Base-by-base conservation (phyloP, 2,888 invertebrate species). In the Glyphotaelius pellucidus region DNA sequence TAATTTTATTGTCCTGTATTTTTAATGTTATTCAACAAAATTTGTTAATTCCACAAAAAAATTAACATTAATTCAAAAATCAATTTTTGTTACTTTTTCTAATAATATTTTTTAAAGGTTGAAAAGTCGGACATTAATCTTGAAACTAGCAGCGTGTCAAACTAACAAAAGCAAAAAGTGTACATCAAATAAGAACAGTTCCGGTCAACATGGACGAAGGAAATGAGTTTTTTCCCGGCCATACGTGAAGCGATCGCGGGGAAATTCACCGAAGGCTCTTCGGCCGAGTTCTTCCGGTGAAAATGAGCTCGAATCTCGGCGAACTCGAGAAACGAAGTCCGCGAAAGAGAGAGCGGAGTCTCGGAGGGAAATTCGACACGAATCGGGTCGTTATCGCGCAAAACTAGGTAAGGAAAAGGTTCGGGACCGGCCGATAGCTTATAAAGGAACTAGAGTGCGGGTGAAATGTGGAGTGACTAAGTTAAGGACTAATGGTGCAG, bases 121-220 rank as follows among this genome's bases (percentile, higher is more conserved):
- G 15, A 52, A 11, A 86, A 30, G 47, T 30, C 4, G 0, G 4
- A 86, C 86, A 79, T 30, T 3, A 25, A 30, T 31, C 80, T 89
- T 15, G n/a, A n/a, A 89, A 89, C 80, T 79, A 90, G 19, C 42
- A 67, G 80, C 31, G 14, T 80, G 14, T 35, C 67, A 91, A 91
- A 91, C 88, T 83, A 52, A 89, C 42, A 79, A 89, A 87, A 19
- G 32, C 79, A 84, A 79, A 42, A 32, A 91, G 91, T 89, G 89
- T 31, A 88, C 14, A 67, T 85, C 92, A 90, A 87, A 88, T 83
- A 90, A 91, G 91, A 93, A 92, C 92, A 90, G 91, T 90, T 89
- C 90, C 90, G 92, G 91, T 91, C 93, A 93, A 93, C 91, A 93
- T 83, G 92, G 89, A 32, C 87, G 85, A 42, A 86, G 92, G 93